Conservation (phyloP, 2,888 invertebrate species). For the Drosophila fulvimacula region DNA sequence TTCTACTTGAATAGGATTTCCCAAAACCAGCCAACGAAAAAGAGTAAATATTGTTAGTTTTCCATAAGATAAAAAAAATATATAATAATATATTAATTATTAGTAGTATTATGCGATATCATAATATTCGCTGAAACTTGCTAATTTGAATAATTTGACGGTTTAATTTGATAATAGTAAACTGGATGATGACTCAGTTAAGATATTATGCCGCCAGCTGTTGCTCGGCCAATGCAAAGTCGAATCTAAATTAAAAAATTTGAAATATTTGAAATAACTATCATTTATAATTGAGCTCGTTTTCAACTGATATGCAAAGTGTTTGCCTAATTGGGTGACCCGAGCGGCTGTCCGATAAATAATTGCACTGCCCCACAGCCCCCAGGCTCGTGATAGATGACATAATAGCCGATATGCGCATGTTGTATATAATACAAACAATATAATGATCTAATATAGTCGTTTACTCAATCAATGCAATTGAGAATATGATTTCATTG, state of each 20-base stretch:
- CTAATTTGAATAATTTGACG: conserved; percentile 4
- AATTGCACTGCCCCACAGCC: conserved; percentile 8
- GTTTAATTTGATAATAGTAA: neutral
- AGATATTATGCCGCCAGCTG: conserved; percentile 2
- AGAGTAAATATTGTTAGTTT: no score
- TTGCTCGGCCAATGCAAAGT: conserved; percentile 9
- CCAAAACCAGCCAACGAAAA: no score
- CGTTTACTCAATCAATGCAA: conserved; percentile 70
- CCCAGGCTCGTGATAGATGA: conserved; percentile 44
- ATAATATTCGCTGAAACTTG: no score
- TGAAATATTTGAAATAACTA: conserved; percentile 23
- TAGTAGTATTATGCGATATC: no score
- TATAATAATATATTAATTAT: neutral
- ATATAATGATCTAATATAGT: conserved; percentile 65
- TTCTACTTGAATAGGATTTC: no score
- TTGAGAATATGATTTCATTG: conserved; percentile 71
- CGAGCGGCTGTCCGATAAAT: conserved; percentile 24
- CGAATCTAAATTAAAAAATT: conserved; percentile 13
- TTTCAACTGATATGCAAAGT: conserved; percentile 69
- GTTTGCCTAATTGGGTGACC: conserved; percentile 48
- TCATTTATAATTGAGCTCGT: conserved; percentile 70
- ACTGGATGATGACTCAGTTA: conserved; percentile 14
- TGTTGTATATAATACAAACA: conserved; percentile 14
- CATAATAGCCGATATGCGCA: conserved; percentile 46
- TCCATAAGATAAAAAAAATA: neutral